These are phyloP conservation scores for Scleropages formosus DNA, from an alignment of 2,797 vertebrate species.

Conservation along the genomic window DNA sequence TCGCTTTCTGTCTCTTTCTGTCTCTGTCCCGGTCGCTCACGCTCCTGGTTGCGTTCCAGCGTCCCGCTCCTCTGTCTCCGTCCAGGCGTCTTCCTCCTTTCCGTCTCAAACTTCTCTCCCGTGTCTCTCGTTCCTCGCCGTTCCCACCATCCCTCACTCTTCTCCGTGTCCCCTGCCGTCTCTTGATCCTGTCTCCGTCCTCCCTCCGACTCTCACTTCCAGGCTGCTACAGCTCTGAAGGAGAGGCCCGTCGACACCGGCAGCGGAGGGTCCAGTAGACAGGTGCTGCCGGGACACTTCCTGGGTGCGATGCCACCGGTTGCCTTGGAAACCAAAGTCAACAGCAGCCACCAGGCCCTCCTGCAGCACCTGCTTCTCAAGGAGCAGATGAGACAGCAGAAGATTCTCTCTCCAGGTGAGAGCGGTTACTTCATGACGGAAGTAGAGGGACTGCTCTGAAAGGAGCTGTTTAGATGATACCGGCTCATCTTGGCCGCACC, in stretches of 20 bases:
- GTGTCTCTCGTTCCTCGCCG: conserved; percentile 11
- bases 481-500: not conserved
- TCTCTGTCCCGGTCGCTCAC: no score
- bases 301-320: conserved; percentile 72
- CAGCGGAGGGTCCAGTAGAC: conserved; percentile 62
- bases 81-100: no score
- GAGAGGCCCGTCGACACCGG: conserved; percentile 79
- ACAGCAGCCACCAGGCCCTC: conserved; percentile 93
- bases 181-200: not conserved
- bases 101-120: no score
- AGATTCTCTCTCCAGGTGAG: conserved; percentile 88
- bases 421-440: no score
- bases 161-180: not conserved
- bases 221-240: conserved; percentile 84
- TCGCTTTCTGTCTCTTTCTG: no score
- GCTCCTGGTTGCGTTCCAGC: no score
- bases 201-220: conserved; percentile 29
- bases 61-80: no score
- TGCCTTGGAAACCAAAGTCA: conserved; percentile 83
- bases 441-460: no score
- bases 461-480: not conserved
- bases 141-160: conserved; percentile 12
- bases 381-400: conserved; percentile 95
- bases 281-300: conserved; percentile 81
- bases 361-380: conserved; percentile 94